Base-by-base conservation (phyloP, 2,797 vertebrate genomes). In the Cyclura pinguis region DNA sequence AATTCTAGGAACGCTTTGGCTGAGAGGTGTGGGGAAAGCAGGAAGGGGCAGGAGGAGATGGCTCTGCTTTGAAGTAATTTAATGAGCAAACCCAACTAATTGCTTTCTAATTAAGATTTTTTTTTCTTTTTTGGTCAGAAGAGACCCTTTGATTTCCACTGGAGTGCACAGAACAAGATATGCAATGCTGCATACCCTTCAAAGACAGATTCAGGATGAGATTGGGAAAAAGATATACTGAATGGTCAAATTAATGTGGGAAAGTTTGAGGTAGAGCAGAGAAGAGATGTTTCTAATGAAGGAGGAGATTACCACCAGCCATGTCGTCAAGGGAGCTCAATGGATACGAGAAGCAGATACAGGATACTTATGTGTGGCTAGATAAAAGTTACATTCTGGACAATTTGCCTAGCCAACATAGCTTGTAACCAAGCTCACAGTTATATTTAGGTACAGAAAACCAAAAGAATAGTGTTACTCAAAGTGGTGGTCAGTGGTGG, bases 61-160 rank as follows among this genome's bases (percentile, higher is more conserved):
- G 2, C 92, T 95, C 94, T 88, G 90, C 95, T 96, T 95, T 96
- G 96, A 96, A 96, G 94, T 94, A 2, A 77, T 93, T 95, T 96
- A 96, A 96, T 84, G 93, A 96, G 94, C 95, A 94, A 94, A 94
- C 89, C 92, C 92, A 92, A 93, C 95, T 96, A 96, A 96, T 96
- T 96, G 94, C 95, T 95, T 96, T 93, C 91, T 96, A 96, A 96
- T 96, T 96, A 95, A 85, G 0, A 96, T 96, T 95, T 93, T 93
- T 93, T 93, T 89, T 95, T 93, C 92, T 94, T 95, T 94, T 94
- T 96, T 94, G 92, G 92, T 92, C 93, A n/a, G 84, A 93, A 96
- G 84, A 89, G 93, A 95, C 93, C 92, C 95, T 96, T 96, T 96
- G 96, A 96, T 96, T 96, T 96, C 88, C 93, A 87, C 82, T 94